Evolutionary conservation across 2,797 vertebrate genomes (phyloP).

Genomic region (Silurus aristotelis): DNA sequence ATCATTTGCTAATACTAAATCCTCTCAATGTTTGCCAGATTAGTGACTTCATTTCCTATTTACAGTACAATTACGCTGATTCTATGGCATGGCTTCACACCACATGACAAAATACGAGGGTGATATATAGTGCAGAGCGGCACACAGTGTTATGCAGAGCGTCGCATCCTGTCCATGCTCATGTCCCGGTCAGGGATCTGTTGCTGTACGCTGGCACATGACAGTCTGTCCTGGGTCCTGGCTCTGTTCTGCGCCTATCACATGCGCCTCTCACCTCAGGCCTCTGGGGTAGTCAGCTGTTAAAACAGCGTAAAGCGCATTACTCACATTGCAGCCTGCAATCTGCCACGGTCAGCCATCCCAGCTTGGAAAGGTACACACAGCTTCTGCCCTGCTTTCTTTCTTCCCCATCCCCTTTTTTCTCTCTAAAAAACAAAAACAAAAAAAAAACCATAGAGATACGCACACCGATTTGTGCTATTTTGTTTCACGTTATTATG

Average conservation of each 20-base stretch:
- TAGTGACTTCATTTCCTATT: conserved; percentile 27
- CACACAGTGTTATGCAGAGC: conserved; percentile 57
- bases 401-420: conserved; percentile 26
- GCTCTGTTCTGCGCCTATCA: conserved; percentile 56
- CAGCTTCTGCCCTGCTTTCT: conserved; percentile 51
- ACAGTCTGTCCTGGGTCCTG: conserved; percentile 55
- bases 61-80: neutral
- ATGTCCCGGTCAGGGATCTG: conserved; percentile 58
- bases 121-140: conserved; percentile 41
- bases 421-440: neutral
- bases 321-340: conserved; percentile 81
- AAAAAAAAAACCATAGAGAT: conserved; percentile 40
- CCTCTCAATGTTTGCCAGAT: neutral
- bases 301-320: conserved; percentile 77
- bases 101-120: conserved; percentile 17
- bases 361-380: conserved; percentile 62
- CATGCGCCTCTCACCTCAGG: conserved; percentile 69
- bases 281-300: conserved; percentile 80
- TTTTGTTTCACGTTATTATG: neutral
- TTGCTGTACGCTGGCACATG: conserved; percentile 58
- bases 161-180: conserved; percentile 53
- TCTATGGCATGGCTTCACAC: conserved; percentile 8
- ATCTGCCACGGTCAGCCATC: conserved; percentile 77
- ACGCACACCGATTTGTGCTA: conserved; percentile 23
- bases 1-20: neutral